Base-by-base conservation (phyloP, 1,140 invertebrate genomes). In the Pomphorhynchus laevis region DNA sequence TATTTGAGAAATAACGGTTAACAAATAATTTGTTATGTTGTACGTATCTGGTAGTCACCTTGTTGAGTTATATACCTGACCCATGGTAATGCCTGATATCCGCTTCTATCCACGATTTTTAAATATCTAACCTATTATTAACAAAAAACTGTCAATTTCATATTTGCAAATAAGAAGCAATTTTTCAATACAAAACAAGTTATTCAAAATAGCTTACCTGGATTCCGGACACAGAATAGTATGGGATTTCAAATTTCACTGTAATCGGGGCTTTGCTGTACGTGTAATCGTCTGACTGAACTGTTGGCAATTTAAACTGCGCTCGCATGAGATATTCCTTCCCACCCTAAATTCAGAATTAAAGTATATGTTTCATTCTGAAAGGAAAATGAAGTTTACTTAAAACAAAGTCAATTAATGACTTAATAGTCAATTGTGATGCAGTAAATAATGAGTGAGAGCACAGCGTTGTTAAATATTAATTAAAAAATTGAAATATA, bases 21-120 rank as follows among this genome's bases (percentile, higher is more conserved):
- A n/a, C n/a, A n/a, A 17, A 20, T 17, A 18, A 40, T 11, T 3
- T 24, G 27, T 38, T 29, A 47, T 32, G 76, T 76, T 44, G 80
- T 93, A 54, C 86, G 67, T 44, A 98, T 58, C 53, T 95, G 84
- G 58, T 98, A 98, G 55, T 98, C 86, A 24, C 89, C 89, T 59
- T 95, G 95, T 54, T 95, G 84, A 16, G 89, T 98, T 35, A 98
- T 95, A 51, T 98, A 98, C 20, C 84, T 62, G 5, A 98, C 86
- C 89, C 86, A 98, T 1, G 89, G 89, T 36, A 98, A 52, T 1
- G 86, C 86, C 59, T 95, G 86, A 53, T 98, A 98, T 0, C 86
- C 89, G 58, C 79, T 89, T 57, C 95, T 95, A 51, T 98, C 89
- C 51, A 98, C 95, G 51, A 98, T 95, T 60, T 95, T 95, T 45